These are phyloP conservation scores for Macropis europaea DNA, from an alignment of 2,888 invertebrate species.

Conservation along the genomic window DNA sequence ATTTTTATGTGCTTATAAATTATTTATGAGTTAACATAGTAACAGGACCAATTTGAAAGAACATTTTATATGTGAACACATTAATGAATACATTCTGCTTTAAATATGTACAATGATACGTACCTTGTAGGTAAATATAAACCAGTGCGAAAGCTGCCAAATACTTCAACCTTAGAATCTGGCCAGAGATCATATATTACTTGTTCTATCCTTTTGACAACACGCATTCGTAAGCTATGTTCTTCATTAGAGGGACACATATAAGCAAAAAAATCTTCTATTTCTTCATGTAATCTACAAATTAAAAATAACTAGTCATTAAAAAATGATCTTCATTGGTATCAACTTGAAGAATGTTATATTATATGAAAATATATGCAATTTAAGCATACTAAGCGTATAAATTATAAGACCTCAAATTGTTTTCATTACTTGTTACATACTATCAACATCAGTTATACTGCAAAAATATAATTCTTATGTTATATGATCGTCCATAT, in stretches of 20 bases:
- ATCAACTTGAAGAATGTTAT: not conserved
- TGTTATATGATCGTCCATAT: too few relatives aligned
- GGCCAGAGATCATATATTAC: slow-evolving; percentile 95
- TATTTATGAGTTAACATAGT: not conserved
- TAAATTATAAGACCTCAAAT: not conserved
- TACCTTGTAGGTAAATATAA: slow-evolving; percentile 98
- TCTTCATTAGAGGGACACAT: slow-evolving; percentile 97
- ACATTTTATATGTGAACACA: slow-evolving; percentile 3
- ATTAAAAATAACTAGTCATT: slow-evolving; percentile 7
- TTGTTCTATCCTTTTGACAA: slow-evolving; percentile 93
- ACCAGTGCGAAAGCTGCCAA: slow-evolving; percentile 98
- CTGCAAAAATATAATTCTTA: too few relatives aligned
- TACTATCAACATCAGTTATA: too few relatives aligned
- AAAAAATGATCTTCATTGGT: not conserved
- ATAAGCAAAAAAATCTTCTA: slow-evolving; percentile 97
- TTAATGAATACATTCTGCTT: slow-evolving; percentile 27
- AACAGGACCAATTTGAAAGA: slow-evolving; percentile 3
- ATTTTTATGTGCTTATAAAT: too few relatives aligned
- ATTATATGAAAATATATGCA: not conserved
- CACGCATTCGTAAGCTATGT: slow-evolving; percentile 92
- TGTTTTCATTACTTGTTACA: not conserved
- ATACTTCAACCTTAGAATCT: slow-evolving; percentile 96
- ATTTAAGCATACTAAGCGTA: not conserved
- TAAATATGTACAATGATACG: slow-evolving; percentile 46
- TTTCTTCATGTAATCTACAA: slow-evolving; percentile 93